Evolutionary conservation across 2,113 vertebrate species (phyloP), one percentile per base, ranked within the genome.

Genomic region (Columba livia): DNA sequence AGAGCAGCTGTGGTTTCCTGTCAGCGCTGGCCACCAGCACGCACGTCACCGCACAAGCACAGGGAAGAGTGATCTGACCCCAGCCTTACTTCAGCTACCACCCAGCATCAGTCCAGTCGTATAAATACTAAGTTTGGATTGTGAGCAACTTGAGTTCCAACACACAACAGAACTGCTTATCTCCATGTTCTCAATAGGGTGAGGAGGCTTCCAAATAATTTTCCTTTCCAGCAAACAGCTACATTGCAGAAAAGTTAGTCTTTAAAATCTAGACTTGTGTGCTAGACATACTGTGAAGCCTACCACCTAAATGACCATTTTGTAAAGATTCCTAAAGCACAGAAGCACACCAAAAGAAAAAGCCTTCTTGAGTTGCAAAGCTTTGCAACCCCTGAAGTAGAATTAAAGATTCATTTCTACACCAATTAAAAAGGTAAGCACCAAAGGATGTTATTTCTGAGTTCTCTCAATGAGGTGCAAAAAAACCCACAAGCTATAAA

Each of bases 1-100:
- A 91, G 70, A 95, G 72, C 97, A 97, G 95, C 92, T 97, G 97
- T 85, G 93, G 95, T 89, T 97, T 97, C 94, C 92, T 94, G 90
- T 94, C 85, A 44, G 79, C 44, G 40, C 82, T 60, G 79, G 48
- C 79, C 79, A 79, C 70, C 70, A 78, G 66, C 94, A 96, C 0
- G 15, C 79, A 80, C 85, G 73, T 50, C 72, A 90, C 74, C 11
- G 21, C 57, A 21, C 4, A 56, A 79, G 69, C 62, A 91, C 62
- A 84, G 62, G 71, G 50, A 88, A 86, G 10, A 57, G 56, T 32
- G 90, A 94, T 71, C 51, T 17, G 53, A 89, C 62, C 72, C 67
- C 71, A 40, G 74, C 56, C 20, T 21, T 81, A 50, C 83, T 79
- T 72, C 77, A 92, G 54, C 70, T 50, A 44, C 28, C 34, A 72